These are phyloP conservation scores for Philotrypesis tridentata DNA, from an alignment of 1,140 invertebrate species.

Conservation along the genomic window DNA sequence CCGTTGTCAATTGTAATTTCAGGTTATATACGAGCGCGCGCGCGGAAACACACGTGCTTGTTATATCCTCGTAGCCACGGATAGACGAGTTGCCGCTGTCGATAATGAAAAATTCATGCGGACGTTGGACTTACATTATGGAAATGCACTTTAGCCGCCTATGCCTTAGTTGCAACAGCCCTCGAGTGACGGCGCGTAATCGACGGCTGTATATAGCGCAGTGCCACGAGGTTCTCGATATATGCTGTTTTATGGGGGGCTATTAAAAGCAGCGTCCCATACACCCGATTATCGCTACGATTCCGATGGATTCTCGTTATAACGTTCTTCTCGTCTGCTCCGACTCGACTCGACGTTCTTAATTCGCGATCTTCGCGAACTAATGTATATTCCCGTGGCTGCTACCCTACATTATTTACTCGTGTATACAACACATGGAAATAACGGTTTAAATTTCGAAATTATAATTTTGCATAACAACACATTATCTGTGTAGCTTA, in stretches of 20 bases:
- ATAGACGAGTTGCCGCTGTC: not conserved
- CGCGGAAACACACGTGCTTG: not conserved
- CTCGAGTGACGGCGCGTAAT: slow-evolving; percentile 5
- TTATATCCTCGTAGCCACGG: too few relatives aligned
- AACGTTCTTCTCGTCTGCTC: too few relatives aligned
- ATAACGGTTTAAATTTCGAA: too few relatives aligned
- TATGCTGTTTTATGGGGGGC: not conserved
- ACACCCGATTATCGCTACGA: not conserved
- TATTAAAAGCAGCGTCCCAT: not conserved
- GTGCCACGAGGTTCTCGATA: not conserved
- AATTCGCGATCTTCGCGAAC: too few relatives aligned
- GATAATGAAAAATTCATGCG: slow-evolving; percentile 43
- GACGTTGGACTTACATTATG: slow-evolving; percentile 53
- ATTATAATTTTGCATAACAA: too few relatives aligned
- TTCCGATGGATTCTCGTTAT: not conserved
- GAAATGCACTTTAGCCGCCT: slow-evolving; percentile 52
- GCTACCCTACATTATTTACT: too few relatives aligned
- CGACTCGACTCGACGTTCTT: too few relatives aligned
- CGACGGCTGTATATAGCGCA: not conserved
- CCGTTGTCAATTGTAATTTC: slow-evolving; percentile 35
- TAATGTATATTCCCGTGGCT: too few relatives aligned
- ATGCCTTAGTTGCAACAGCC: not conserved
- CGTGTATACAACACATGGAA: too few relatives aligned
- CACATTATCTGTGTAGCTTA: too few relatives aligned
- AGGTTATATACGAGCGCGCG: not conserved